phyloP scores from a whole-genome alignment of 2,113 vertebrate genomes.

The Cebidichthys violaceus region DNA sequence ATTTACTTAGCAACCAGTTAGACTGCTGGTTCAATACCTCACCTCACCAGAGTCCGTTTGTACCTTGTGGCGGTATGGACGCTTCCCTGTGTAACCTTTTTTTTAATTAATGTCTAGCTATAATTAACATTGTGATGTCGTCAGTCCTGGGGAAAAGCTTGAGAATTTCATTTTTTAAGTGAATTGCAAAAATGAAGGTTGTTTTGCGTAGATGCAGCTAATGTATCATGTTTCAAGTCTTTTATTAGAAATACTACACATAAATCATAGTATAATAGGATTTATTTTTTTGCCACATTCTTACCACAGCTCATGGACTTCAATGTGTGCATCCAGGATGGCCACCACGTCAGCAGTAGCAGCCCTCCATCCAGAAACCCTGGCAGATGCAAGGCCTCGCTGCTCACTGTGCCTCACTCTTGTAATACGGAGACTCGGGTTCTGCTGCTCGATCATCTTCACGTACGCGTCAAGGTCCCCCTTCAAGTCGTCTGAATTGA shows the following conservation, averaged over 20 bases:
- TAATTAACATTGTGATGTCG: background rate
- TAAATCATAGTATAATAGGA: background rate
- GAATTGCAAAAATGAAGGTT: too few relatives aligned
- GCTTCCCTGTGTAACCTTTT: background rate
- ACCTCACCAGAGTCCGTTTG: background rate
- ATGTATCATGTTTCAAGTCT: background rate
- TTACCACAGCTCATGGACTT: conserved; percentile 83
- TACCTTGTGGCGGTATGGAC: too few relatives aligned
- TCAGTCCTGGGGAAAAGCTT: too few relatives aligned
- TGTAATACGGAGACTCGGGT: conserved; percentile 57
- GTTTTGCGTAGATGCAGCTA: background rate
- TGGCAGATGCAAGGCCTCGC: conserved; percentile 76
- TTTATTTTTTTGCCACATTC: conserved; percentile 1
- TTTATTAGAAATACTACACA: background rate
- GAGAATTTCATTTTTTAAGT: too few relatives aligned
- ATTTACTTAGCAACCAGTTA: background rate
- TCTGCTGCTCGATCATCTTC: conserved; percentile 51
- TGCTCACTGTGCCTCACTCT: conserved; percentile 75
- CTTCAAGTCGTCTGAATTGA: conserved; percentile 72
- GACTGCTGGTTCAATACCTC: background rate
- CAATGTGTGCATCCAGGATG: conserved; percentile 86
- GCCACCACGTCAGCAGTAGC: conserved; percentile 83
- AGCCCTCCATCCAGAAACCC: conserved; percentile 78
- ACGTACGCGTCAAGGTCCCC: conserved; percentile 62
- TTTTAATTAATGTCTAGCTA: background rate